A percentile compares a stretch with the other conserved stretches of the same genome.
phyloP scores from a whole-genome alignment of 1,140 invertebrate genomes.

The Pemphigus obesinymphae region DNA sequence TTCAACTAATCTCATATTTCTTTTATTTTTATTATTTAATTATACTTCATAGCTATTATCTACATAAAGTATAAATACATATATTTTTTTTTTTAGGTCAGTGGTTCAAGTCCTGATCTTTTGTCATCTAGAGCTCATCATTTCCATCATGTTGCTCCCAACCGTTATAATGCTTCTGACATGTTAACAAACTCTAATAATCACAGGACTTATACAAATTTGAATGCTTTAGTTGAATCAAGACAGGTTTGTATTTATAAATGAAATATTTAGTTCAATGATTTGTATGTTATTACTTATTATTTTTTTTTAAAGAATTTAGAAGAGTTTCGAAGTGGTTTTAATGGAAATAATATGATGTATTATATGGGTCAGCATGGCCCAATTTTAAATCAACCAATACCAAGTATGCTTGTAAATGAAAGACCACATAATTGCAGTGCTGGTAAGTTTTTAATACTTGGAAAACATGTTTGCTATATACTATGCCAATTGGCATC shows the following conservation, averaged over 20 bases:
- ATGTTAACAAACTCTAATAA: slow-evolving; percentile 53
- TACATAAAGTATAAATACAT: neutral
- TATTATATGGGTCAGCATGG: slow-evolving; percentile 35
- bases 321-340: slow-evolving; percentile 28
- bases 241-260: slow-evolving; percentile 32
- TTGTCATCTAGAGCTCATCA: slow-evolving; percentile 61
- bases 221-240: slow-evolving; percentile 51
- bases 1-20: neutral
- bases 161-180: slow-evolving; percentile 52
- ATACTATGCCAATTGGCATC: no score
- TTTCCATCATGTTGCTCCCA: slow-evolving; percentile 49
- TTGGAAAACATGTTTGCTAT: no score
- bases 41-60: neutral
- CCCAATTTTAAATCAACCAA: slow-evolving; percentile 34
- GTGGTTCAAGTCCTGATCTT: slow-evolving; percentile 71
- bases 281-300: neutral
- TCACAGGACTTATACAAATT: slow-evolving; percentile 68
- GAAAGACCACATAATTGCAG: slow-evolving; percentile 10
- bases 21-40: neutral
- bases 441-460: neutral
- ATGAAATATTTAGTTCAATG: neutral
- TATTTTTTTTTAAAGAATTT: neutral
- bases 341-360: slow-evolving; percentile 39
- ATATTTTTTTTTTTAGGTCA: slow-evolving; percentile 55
- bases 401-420: slow-evolving; percentile 9